Evolutionary conservation across 2,888 invertebrate species (phyloP).

Genomic region (Nasonia oneida): DNA sequence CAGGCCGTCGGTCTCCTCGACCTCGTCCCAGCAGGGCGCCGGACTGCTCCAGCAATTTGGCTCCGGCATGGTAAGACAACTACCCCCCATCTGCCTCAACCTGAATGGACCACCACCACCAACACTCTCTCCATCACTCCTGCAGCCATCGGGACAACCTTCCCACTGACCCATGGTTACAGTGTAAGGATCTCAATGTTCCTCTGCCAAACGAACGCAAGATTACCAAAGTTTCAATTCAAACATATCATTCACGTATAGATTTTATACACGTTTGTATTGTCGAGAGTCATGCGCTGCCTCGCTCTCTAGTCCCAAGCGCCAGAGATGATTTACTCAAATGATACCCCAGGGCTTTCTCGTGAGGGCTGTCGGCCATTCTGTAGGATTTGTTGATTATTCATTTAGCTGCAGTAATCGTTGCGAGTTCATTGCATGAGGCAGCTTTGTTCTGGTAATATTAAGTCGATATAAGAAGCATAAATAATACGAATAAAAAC

Average conservation of each 20-base stretch:
- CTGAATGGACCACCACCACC: slow-evolving; percentile 82
- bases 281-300: neutral
- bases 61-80: slow-evolving; percentile 96
- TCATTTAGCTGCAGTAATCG: neutral
- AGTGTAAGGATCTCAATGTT: slow-evolving; percentile 80
- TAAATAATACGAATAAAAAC: neutral
- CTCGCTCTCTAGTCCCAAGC: neutral
- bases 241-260: slow-evolving; percentile 5
- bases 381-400: neutral
- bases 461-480: neutral
- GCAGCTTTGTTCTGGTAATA: neutral
- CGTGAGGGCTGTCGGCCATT: neutral
- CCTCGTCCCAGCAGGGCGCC: slow-evolving; percentile 84
- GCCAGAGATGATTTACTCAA: neutral
- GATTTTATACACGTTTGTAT: slow-evolving; percentile 6
- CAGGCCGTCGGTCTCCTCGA: slow-evolving; percentile 86
- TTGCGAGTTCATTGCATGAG: neutral
- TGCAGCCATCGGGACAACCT: slow-evolving; percentile 80
- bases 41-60: slow-evolving; percentile 93
- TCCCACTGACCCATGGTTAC: slow-evolving; percentile 80
- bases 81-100: slow-evolving; percentile 84
- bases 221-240: neutral
- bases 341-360: neutral
- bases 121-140: slow-evolving; percentile 79
- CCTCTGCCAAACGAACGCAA: slow-evolving; percentile 66